Percentiles rank a stretch among this genome's conserved stretches.
Evolutionary conservation across 2,113 vertebrate genomes (phyloP).

Genomic region (Oreochromis spilurus): DNA sequence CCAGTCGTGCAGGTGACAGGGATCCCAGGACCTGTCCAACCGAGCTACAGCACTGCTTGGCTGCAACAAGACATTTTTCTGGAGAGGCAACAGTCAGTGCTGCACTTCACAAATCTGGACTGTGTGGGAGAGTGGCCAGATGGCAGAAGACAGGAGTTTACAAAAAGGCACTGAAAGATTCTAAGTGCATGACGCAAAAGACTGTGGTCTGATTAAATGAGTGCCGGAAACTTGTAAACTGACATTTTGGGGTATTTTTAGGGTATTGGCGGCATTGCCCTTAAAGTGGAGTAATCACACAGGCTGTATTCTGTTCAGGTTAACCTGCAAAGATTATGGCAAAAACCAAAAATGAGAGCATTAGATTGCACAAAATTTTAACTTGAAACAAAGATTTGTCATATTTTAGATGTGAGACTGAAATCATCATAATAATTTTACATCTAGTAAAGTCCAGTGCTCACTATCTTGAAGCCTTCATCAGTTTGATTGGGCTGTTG

Average conservation of each 20-base stretch:
- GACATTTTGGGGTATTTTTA: neutral
- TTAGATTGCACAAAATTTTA: neutral
- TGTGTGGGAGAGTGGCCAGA: slow-evolving; percentile 61
- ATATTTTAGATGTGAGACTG: neutral
- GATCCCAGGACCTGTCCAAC: slow-evolving; percentile 8
- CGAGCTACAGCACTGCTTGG: slow-evolving; percentile 12
- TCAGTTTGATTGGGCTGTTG: neutral
- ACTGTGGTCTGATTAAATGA: slow-evolving; percentile 3
- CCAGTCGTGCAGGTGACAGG: neutral
- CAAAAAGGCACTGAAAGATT: slow-evolving; percentile 34
- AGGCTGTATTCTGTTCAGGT: neutral
- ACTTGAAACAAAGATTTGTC: neutral
- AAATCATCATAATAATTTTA: neutral
- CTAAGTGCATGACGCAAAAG: slow-evolving; percentile 23
- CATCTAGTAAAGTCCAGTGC: neutral
- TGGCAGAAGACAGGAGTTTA: slow-evolving; percentile 52
- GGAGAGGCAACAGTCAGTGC: slow-evolving; percentile 43
- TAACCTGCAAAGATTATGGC: neutral
- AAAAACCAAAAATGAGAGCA: neutral
- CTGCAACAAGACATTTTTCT: slow-evolving; percentile 12
- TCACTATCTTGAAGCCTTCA: neutral
- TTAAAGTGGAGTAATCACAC: neutral
- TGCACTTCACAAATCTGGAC: slow-evolving; percentile 56
- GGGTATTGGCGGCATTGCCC: neutral
- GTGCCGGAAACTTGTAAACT: neutral